A percentile compares a stretch with the other conserved stretches of the same genome.
Evolutionary conservation across 2,888 invertebrate genomes (phyloP).

Genomic region (Lutraria lutraria): DNA sequence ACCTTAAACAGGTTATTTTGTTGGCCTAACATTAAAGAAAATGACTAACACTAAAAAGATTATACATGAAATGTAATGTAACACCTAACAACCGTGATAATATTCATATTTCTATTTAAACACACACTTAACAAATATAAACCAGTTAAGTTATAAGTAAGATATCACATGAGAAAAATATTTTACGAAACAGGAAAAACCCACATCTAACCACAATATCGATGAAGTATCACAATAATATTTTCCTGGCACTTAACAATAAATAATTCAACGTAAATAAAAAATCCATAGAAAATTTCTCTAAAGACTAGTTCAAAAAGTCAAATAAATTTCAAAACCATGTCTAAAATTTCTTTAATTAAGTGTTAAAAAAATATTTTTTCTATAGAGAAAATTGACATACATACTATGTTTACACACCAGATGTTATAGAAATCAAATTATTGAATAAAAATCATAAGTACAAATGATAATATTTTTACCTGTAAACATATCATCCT

Average conservation of each 20-base stretch:
- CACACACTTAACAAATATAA: background rate
- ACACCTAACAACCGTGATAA: background rate
- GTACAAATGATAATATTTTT: constrained; percentile 17
- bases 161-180: background rate
- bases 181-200: background rate
- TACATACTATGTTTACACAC: background rate
- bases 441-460: background rate
- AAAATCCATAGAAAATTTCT: background rate
- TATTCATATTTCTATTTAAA: background rate
- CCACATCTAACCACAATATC: background rate
- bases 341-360: too few species aligned
- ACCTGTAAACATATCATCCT: constrained; percentile 11
- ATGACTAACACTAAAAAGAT: background rate
- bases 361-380: too few species aligned
- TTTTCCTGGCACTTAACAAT: background rate
- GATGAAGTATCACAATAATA: background rate
- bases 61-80: background rate
- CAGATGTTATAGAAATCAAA: background rate
- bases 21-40: background rate
- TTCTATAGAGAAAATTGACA: too few species aligned
- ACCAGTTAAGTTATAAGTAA: background rate
- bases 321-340: too few species aligned
- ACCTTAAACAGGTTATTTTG: too few species aligned
- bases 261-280: background rate
- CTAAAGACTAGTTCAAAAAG: too few species aligned